These are phyloP conservation scores for Drosophila recens DNA, from an alignment of 2,888 invertebrate genomes.

Conservation along the genomic window DNA sequence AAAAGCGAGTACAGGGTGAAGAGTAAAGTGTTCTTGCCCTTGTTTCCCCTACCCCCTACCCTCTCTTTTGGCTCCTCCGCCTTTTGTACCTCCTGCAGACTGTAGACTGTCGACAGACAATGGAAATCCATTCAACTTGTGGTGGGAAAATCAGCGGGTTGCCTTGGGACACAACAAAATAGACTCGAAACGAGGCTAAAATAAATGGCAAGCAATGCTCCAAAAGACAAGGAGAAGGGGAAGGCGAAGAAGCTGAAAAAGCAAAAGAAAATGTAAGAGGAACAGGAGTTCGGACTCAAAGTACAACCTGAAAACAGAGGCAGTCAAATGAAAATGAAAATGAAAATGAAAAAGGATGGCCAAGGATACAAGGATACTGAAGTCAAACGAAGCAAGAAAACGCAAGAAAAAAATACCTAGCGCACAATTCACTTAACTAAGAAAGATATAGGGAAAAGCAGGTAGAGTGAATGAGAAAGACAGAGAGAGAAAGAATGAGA, in stretches of 20 bases:
- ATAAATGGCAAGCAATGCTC: slow-evolving; percentile 33
- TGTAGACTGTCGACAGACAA: slow-evolving; percentile 54
- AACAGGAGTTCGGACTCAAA: background rate
- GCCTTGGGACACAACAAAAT: slow-evolving; percentile 14
- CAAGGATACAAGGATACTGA: slow-evolving; percentile 15
- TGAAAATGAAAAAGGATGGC: slow-evolving; percentile 49
- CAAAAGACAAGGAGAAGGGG: background rate
- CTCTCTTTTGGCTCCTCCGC: too few species aligned
- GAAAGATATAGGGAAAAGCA: background rate
- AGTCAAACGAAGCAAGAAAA: slow-evolving; percentile 40
- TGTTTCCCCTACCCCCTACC: background rate
- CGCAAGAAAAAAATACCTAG: slow-evolving; percentile 35
- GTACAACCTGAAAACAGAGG: slow-evolving; percentile 3
- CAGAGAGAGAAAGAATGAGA: background rate
- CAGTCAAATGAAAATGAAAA: slow-evolving; percentile 43
- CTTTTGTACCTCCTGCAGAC: slow-evolving; percentile 19
- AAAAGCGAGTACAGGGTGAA: slow-evolving; percentile 11
- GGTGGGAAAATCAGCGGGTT: slow-evolving; percentile 41
- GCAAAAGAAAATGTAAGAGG: background rate
- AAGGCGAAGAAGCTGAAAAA: background rate
- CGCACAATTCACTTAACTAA: slow-evolving; percentile 27
- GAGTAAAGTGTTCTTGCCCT: slow-evolving; percentile 11
- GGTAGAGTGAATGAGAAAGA: background rate
- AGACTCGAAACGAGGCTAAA: slow-evolving; percentile 22
- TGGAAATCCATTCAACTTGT: slow-evolving; percentile 46